phyloP scores from a whole-genome alignment of 2,797 vertebrate genomes.

The Rhynchonycteris naso region DNA sequence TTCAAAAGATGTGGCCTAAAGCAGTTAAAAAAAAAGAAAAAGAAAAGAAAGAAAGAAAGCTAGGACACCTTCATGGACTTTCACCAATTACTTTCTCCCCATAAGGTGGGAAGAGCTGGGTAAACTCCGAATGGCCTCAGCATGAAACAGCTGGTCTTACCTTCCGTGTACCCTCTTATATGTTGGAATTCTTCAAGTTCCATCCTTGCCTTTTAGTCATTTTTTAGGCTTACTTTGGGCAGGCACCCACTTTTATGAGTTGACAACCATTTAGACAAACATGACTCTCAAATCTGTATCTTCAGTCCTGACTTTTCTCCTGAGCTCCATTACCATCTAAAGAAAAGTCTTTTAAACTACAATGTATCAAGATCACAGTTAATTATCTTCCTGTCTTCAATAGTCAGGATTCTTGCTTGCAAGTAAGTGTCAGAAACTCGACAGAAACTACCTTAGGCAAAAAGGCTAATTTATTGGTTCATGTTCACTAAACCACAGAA shows the following conservation, averaged over 20 bases:
- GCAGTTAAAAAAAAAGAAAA: background rate
- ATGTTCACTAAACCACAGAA: background rate
- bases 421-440: background rate
- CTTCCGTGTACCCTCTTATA: background rate
- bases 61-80: background rate
- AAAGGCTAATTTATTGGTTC: background rate
- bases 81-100: background rate
- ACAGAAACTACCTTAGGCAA: background rate
- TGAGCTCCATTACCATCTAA: background rate
- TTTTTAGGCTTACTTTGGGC: background rate
- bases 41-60: background rate
- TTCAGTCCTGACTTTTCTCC: background rate
- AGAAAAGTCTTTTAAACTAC: background rate
- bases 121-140: background rate
- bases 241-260: background rate
- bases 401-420: background rate
- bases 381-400: background rate
- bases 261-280: background rate
- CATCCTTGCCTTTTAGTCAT: background rate
- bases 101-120: background rate
- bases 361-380: background rate
- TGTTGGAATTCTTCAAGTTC: background rate
- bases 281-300: background rate
- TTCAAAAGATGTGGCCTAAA: background rate
- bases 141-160: background rate